These are phyloP conservation scores for Linnaemya tessellans DNA, from an alignment of 2,888 invertebrate species.

Conservation along the genomic window DNA sequence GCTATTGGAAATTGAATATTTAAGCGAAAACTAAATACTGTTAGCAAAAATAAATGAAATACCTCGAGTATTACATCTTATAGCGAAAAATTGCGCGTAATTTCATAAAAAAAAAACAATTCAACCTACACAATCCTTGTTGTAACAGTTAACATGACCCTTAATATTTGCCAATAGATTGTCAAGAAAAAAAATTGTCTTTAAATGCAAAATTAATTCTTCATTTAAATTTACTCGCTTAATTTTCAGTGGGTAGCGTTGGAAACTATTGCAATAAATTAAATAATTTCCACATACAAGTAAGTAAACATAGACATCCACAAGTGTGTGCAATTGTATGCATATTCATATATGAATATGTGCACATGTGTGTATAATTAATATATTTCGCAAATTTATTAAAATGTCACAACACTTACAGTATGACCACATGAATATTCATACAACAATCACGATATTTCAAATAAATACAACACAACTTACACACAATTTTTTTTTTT, in stretches of 20 bases:
- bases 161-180: too few relatives aligned
- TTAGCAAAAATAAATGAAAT: too few relatives aligned
- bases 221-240: background rate
- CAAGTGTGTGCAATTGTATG: too few relatives aligned
- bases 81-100: too few relatives aligned
- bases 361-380: background rate
- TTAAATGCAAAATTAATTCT: background rate
- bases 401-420: constrained; percentile 49
- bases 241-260: background rate
- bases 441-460: constrained; percentile 19
- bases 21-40: too few relatives aligned
- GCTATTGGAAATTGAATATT: too few relatives aligned
- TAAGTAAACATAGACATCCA: background rate
- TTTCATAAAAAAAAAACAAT: too few relatives aligned
- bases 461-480: constrained; percentile 32
- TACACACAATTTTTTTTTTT: background rate
- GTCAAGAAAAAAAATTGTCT: too few relatives aligned
- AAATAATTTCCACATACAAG: constrained; percentile 7
- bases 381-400: constrained; percentile 41
- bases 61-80: too few relatives aligned
- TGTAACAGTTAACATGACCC: too few relatives aligned
- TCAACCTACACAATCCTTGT: too few relatives aligned
- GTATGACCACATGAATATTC: constrained; percentile 22
- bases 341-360: background rate
- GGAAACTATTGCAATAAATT: constrained; percentile 9